A percentile compares a stretch with the other conserved stretches of the same genome.
phyloP scores from a whole-genome alignment of 2,113 vertebrate species.

The Paradoxurus hermaphroditus region DNA sequence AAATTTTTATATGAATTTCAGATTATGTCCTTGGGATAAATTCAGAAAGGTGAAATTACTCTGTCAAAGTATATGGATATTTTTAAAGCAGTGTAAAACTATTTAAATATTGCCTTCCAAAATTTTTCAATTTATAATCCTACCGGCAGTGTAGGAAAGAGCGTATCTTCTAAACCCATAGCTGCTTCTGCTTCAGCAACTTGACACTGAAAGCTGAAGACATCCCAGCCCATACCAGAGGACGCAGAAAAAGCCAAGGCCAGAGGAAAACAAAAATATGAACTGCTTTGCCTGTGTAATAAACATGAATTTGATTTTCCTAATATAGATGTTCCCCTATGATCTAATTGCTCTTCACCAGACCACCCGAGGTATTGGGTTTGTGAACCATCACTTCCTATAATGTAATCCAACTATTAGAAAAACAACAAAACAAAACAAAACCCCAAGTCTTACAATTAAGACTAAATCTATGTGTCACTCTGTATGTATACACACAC shows the following conservation, averaged over 20 bases:
- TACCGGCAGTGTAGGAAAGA: background rate
- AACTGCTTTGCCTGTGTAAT: background rate
- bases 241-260: background rate
- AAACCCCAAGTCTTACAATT: background rate
- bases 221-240: background rate
- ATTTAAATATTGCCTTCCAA: conserved; percentile 23
- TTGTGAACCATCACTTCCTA: conserved; percentile 29
- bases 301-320: conserved; percentile 43
- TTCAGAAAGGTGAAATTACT: conserved; percentile 41
- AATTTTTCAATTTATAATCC: conserved; percentile 9
- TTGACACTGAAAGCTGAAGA: conserved; percentile 30
- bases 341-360: background rate
- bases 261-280: conserved; percentile 24
- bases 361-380: background rate
- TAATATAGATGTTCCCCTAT: conserved; percentile 19
- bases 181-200: conserved; percentile 21
- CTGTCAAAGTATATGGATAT: background rate
- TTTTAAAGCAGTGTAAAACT: conserved; percentile 18
- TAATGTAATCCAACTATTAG: conserved; percentile 7
- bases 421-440: no score
- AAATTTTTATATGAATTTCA: conserved; percentile 46
- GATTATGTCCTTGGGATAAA: conserved; percentile 1
- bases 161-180: background rate
- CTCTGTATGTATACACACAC: background rate
- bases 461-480: background rate